A percentile compares a stretch with the other conserved stretches of the same genome.
These are phyloP conservation scores for Caerostris darwini DNA, from an alignment of 1,140 invertebrate species.

Conservation along the genomic window DNA sequence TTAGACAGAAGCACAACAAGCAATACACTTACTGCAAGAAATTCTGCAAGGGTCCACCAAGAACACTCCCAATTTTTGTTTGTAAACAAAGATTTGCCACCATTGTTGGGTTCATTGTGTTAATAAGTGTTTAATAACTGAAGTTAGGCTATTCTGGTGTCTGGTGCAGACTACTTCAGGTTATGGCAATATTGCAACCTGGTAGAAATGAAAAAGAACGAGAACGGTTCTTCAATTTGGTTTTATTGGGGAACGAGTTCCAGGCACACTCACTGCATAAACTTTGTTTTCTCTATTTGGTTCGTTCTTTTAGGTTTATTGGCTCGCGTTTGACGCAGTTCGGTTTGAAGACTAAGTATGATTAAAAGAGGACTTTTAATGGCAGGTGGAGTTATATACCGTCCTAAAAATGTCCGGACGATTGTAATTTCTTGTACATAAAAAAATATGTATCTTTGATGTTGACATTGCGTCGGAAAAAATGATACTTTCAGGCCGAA, in stretches of 20 bases:
- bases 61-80: background rate
- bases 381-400: background rate
- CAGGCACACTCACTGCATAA: background rate
- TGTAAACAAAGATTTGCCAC: background rate
- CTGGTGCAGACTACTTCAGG: background rate
- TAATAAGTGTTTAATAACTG: background rate
- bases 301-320: background rate
- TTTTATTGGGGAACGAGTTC: background rate
- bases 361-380: background rate
- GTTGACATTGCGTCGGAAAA: background rate
- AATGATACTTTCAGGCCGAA: background rate
- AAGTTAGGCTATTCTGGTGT: background rate
- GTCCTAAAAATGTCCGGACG: background rate
- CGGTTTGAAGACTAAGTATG: background rate
- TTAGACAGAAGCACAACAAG: no score
- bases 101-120: background rate
- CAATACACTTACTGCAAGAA: background rate
- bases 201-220: background rate
- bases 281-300: background rate
- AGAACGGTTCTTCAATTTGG: background rate
- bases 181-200: background rate
- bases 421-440: background rate
- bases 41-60: background rate
- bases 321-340: background rate
- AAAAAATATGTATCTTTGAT: background rate